Evolutionary conservation across 2,113 vertebrate species (phyloP), one percentile per base, ranked within the genome.

Genomic region (Columba livia): DNA sequence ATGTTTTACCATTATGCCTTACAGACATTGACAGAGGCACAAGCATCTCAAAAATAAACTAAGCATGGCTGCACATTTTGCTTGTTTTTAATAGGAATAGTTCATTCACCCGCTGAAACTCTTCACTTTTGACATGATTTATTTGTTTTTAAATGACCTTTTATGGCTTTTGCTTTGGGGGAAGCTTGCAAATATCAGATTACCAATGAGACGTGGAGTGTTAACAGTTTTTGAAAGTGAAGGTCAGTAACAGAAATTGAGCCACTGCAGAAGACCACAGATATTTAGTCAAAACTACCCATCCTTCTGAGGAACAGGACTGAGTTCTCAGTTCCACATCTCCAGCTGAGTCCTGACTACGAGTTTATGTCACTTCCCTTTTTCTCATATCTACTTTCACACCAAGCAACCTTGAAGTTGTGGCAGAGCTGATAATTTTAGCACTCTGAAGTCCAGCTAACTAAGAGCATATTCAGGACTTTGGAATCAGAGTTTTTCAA

Each of bases 1-100:
- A 4, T 73, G 72, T 94, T 96, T 90, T 71, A 74, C 75, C 88
- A 74, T 90, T 83, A 62, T 93, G 64, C 79, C 82, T 96, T 92
- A 80, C 28, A 88, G 88, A n/a, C 28, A 15, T 86, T 19, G 54
- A 51, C 47, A 80, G 69, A 80, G 26, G 64, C 42, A 71, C 12
- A 78, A 79, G 4, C 7, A 32, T 74, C n/a, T 89, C 54, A 80
- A 82, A 91, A 90, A 80, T 58, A 80, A 80, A 13, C n/a, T 62
- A 53, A 34, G 4, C 54, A 60, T 42, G 29, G 67, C 42, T 74
- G 29, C 71, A 79, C 16, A 64, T 71, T 96, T 94, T 64, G 5
- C 32, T 78, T 7, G 34, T 64, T 94, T 94, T 90, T 88, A 87
- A 62, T 31, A 88, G 29, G 29, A 80, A 66, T 42, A 74, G 13